Base-by-base conservation (phyloP, 2,113 vertebrate genomes). In the Phoenicopterus ruber region DNA sequence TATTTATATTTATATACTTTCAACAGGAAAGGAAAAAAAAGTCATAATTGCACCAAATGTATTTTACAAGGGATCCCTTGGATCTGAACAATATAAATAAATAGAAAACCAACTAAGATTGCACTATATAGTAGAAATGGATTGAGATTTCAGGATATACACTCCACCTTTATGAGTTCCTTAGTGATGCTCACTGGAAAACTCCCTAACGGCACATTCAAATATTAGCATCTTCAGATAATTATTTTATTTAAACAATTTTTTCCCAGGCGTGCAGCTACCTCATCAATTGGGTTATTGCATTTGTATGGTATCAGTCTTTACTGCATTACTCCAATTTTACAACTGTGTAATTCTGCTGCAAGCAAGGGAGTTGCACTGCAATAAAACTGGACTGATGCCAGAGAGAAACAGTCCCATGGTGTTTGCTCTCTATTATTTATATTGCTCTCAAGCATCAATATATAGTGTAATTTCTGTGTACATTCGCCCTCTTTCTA, bases 51-150 rank as follows among this genome's bases (percentile, higher is more conserved):
- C 98, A 98, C 98, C 93, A 97, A 97, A 94, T 95, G 95, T 97
- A 98, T 98, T 98, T 98, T 98, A 98, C 98, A 98, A 98, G 69
- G 92, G 98, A 98, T 98, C 98, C 96, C 97, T 98, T 98, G 97
- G 98, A 98, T 98, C 98, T 98, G 98, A 98, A 98, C 97, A 97
- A 96, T 98, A 98, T 98, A 98, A 98, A 98, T 98, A 98, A 98
- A 98, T 98, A 98, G 97, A 98, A 98, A 98, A 98, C 96, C 97
- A 98, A 98, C 61, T 94, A 98, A 97, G 96, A 98, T 98, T 98
- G 98, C 98, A 98, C 98, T 98, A 98, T 97, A 94, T 96, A 98
- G 97, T 96, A 98, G 97, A 98, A 98, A 98, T 82, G 90, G 95
- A 80, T 69, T 91, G 95, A 95, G 87, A 94, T 96, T 97, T 96